Conservation (phyloP, 2,113 vertebrate genomes). For the Scartelaos histophorus region DNA sequence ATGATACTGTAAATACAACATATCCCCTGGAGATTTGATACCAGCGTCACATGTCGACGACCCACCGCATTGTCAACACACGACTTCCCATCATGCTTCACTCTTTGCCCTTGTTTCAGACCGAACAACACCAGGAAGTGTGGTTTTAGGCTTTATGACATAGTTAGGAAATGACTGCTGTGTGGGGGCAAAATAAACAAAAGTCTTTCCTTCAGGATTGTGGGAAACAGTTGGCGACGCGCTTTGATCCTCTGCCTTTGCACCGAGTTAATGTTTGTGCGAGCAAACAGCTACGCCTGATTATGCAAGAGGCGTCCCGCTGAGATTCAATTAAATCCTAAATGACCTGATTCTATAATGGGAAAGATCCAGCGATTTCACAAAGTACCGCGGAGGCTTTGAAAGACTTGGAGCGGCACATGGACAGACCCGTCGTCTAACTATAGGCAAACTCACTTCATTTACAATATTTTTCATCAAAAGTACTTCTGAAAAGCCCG, state of each 20-base stretch:
- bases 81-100: conserved; percentile 27
- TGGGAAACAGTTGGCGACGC: conserved; percentile 56
- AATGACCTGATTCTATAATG: conserved; percentile 59
- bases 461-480: background rate
- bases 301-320: conserved; percentile 59
- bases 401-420: conserved; percentile 34
- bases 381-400: conserved; percentile 22
- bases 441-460: background rate
- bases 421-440: conserved; percentile 31
- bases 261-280: conserved; percentile 46
- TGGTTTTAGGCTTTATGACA: conserved; percentile 46
- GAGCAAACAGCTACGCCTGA: conserved; percentile 48
- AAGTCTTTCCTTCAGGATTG: conserved; percentile 48
- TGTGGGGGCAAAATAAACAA: conserved; percentile 53
- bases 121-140: conserved; percentile 65
- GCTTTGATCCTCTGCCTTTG: conserved; percentile 60
- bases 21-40: conserved; percentile 10
- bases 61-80: conserved; percentile 29
- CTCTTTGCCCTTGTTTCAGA: conserved; percentile 17
- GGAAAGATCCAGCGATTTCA: conserved; percentile 38
- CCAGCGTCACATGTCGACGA: conserved; percentile 23
- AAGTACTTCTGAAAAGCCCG: background rate
- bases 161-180: conserved; percentile 56
- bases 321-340: conserved; percentile 62
- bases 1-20: conserved; percentile 9